A percentile compares a stretch with the other conserved stretches of the same genome.
Evolutionary conservation across 2,797 vertebrate genomes (phyloP).

Genomic region (Anguilla megastoma): DNA sequence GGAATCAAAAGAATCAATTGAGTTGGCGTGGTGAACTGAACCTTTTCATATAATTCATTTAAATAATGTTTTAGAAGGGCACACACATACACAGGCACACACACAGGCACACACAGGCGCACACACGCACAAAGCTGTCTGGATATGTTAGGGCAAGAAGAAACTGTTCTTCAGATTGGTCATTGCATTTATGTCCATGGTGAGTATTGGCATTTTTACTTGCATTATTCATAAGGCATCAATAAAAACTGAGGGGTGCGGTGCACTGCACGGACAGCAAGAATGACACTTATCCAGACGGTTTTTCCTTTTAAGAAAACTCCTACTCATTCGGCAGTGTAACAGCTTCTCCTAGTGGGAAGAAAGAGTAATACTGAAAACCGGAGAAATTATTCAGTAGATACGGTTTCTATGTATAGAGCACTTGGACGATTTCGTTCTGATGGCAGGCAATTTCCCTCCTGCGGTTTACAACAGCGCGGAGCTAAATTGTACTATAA

Average conservation of each 20-base stretch:
- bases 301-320: neutral
- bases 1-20: neutral
- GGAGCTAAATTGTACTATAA: neutral
- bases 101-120: neutral
- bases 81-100: neutral
- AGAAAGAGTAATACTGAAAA: neutral
- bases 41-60: neutral
- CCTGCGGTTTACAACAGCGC: neutral
- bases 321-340: neutral
- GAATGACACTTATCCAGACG: neutral
- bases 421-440: neutral
- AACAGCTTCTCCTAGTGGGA: neutral
- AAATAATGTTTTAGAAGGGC: neutral
- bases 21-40: neutral
- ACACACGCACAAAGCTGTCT: neutral
- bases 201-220: neutral
- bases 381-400: neutral
- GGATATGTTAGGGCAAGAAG: neutral
- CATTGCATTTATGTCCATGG: neutral
- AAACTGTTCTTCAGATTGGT: neutral
- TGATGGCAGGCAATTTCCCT: neutral
- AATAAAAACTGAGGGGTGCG: neutral
- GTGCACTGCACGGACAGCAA: neutral
- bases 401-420: neutral
- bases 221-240: neutral